Base-by-base conservation (phyloP, 2,888 invertebrate genomes). In the Nomada lathburiana region DNA sequence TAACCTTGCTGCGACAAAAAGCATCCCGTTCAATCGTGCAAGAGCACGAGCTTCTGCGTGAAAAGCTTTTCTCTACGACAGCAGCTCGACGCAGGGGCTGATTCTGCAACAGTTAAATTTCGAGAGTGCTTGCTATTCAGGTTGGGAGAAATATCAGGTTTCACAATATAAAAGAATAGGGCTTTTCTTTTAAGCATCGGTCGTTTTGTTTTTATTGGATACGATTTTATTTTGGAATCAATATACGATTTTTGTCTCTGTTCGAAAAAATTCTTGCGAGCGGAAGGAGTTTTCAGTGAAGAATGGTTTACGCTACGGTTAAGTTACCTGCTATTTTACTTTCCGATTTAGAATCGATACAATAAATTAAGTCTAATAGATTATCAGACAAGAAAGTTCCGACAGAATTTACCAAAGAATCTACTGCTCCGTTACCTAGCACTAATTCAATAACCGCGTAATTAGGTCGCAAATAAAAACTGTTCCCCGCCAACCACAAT, bases 1-100 rank as follows among this genome's bases (percentile, higher is more conserved):
- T 70, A 74, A 67, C 70, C 65, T 23, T 55, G 44, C 57, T 57
- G 23, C 59, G 81, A 65, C 69, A 76, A 81, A 82, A 81, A 81
- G 60, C 69, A 52, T 4, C 59, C n/a, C 68, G 65, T 72, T 76
- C 72, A 42, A 76, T 82, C 75, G 76, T 57, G 59, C 44, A 62
- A 13, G 60, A 68, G 63, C 44, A 65, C 20, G 44, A 53, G 29
- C 52, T 71, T 68, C 57, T 23, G 20, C 18, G 60, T 70, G 70
- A 65, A 74, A 79, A 80, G 65, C 80, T 82, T 80, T 74, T 20
- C 42, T 26, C 57, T 55, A 20, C 29, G 57, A 44, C 60, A 42
- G 62, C 55, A 57, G 26, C 55, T 29, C 52, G n/a, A n/a, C 50
- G 20, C 47, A 53, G 23, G 13, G 42, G 36, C 11, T 26, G 47